Conservation (phyloP, 2,113 vertebrate genomes). For the Microcebus tavaratra region DNA sequence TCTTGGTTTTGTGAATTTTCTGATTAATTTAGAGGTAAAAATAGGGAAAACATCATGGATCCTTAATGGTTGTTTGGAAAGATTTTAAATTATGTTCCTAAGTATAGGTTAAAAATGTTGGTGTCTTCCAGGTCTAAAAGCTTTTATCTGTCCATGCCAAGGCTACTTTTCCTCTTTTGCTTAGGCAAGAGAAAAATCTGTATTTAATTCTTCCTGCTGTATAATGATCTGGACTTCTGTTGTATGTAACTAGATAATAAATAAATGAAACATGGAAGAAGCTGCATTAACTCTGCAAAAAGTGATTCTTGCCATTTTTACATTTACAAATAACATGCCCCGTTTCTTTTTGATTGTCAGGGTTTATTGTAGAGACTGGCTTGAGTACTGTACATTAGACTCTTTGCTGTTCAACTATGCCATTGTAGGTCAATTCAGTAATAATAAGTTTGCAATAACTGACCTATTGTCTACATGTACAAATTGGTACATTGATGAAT, state of each 20-base stretch:
- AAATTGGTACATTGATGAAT: neutral
- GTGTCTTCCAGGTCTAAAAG: constrained; percentile 56
- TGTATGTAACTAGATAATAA: constrained; percentile 10
- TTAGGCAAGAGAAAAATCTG: constrained; percentile 65
- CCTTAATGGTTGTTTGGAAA: constrained; percentile 48
- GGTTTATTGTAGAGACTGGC: neutral
- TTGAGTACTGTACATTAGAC: neutral
- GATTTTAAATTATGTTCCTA: constrained; percentile 41
- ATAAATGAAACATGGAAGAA: neutral
- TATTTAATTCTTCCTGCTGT: constrained; percentile 53
- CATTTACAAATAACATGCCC: neutral
- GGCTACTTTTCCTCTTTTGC: constrained; percentile 54
- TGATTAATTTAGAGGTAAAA: constrained; percentile 32
- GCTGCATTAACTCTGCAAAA: constrained; percentile 30
- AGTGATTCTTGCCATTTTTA: constrained; percentile 6
- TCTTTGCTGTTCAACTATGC: neutral
- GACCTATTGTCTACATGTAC: neutral
- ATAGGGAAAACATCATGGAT: neutral
- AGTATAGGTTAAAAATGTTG: constrained; percentile 48
- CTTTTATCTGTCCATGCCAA: constrained; percentile 50
- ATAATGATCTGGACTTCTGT: constrained; percentile 39
- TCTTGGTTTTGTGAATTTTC: constrained; percentile 40
- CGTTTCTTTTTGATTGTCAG: neutral
- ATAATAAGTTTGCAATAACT: neutral
- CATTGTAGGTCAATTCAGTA: neutral